Base-by-base conservation (phyloP, 2,888 invertebrate genomes). In the Spodoptera picta region DNA sequence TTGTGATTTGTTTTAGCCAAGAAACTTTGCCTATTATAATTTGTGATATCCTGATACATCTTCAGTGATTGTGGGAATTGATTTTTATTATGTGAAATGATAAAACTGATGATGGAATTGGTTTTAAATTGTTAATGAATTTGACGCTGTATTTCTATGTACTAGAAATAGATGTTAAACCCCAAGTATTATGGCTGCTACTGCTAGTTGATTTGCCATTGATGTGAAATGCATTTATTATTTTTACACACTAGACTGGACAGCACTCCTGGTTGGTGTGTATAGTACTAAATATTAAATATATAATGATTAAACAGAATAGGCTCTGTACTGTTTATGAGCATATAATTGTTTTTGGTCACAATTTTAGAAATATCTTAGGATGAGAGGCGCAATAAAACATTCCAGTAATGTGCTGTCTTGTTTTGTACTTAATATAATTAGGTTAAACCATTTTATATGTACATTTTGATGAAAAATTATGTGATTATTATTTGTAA, bases 361-460 rank as follows among this genome's bases (percentile, higher is more conserved):
- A 83, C 84, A 84, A 85, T 77, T 65, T 75, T 75, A 79, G 52
- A 60, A 60, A 65, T 60, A 61, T 65, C 55, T 68, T 64, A 73
- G 58, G 61, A 60, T 76, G 74, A 77, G 69, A 74, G 75, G 70
- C 80, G 79, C 77, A 83, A 85, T 83, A 77, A 82, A 87, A 92
- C 93, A 93, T 93, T 94, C 93, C 93, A 92, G 90, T 86, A 81
- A 81, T 87, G 91, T 93, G 92, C 93, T 93, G 93, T 92, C 91
- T 80, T 89, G 88, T 88, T 90, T 85, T 90, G 90, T 93, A 93
- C 94, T 93, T 94, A 93, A 92, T 84, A 56, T 87, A 85, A 78
- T 67, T 77, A 71, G 61, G 45, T 44, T 80, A 85, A 81, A 73
- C 82, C 84, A 83, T 86, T 87, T 83, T 86, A 84, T 92, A 89